These are phyloP conservation scores for Mormyrops boulengeri DNA, from an alignment of 2,797 vertebrate species.

Conservation along the genomic window DNA sequence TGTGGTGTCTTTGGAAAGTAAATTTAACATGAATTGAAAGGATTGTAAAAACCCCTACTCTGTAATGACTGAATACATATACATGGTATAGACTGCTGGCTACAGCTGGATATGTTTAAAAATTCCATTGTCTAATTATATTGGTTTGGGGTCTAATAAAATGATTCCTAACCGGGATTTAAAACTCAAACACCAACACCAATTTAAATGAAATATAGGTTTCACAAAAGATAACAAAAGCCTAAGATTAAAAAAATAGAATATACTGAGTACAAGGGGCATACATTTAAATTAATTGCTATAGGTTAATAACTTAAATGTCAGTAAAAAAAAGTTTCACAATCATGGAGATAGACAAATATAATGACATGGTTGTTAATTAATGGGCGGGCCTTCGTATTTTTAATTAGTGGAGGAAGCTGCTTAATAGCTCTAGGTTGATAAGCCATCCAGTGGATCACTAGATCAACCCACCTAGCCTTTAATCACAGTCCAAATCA, in stretches of 20 bases:
- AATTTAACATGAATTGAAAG: constrained; percentile 8
- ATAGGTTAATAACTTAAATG: neutral
- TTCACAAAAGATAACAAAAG: neutral
- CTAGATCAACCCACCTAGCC: neutral
- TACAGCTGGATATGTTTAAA: neutral
- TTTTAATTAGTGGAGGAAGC: neutral
- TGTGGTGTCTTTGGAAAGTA: neutral
- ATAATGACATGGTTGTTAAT: neutral
- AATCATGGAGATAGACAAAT: neutral
- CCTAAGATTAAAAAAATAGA: neutral
- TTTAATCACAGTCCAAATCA: constrained; percentile 3
- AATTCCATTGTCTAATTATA: neutral
- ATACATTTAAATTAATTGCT: neutral
- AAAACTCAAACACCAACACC: neutral
- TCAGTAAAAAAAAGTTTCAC: neutral
- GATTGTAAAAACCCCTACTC: neutral
- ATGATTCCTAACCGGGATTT: neutral
- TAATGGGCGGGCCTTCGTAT: neutral
- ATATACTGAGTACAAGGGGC: neutral
- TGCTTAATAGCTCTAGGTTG: neutral
- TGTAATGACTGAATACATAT: neutral
- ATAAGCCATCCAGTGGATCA: neutral
- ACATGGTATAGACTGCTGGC: neutral
- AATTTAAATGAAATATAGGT: neutral
- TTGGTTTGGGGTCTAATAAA: neutral